A percentile compares a stretch with the other conserved stretches of the same genome.
phyloP scores from a whole-genome alignment of 2,888 invertebrate species.

The Eupeodes latifasciatus region DNA sequence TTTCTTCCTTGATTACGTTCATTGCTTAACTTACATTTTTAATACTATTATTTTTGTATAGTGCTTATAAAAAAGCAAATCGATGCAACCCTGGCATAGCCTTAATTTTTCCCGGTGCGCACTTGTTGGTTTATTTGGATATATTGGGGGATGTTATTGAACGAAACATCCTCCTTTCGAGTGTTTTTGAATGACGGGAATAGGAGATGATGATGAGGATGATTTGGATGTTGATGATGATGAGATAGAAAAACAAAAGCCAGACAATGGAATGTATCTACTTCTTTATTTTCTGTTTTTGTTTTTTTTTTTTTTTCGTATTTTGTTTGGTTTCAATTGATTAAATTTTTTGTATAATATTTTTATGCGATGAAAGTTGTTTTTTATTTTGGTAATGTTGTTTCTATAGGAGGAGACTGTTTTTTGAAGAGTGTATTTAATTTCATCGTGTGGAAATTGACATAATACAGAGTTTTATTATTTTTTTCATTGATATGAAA shows the following conservation, averaged over 20 bases:
- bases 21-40: too few relatives aligned
- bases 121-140: constrained; percentile 51
- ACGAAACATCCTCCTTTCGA: constrained; percentile 39
- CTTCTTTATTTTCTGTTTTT: constrained; percentile 49
- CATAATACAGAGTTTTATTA: constrained; percentile 13
- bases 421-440: constrained; percentile 45
- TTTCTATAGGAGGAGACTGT: constrained; percentile 5
- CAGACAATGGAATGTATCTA: constrained; percentile 74
- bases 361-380: constrained; percentile 26
- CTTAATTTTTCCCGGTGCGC: constrained; percentile 17
- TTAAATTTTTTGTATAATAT: constrained; percentile 57
- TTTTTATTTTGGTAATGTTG: constrained; percentile 4
- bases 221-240: constrained; percentile 43
- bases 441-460: constrained; percentile 61
- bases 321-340: constrained; percentile 70
- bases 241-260: constrained; percentile 54
- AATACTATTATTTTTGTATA: too few relatives aligned
- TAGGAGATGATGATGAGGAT: constrained; percentile 50
- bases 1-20: too few relatives aligned
- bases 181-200: constrained; percentile 43
- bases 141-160: constrained; percentile 51
- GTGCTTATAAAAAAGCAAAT: neutral
- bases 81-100: neutral
- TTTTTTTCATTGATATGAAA: constrained; percentile 42
- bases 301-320: constrained; percentile 9